Base-by-base conservation (phyloP, 2,113 vertebrate genomes). In the Nothoprocta perdicaria region DNA sequence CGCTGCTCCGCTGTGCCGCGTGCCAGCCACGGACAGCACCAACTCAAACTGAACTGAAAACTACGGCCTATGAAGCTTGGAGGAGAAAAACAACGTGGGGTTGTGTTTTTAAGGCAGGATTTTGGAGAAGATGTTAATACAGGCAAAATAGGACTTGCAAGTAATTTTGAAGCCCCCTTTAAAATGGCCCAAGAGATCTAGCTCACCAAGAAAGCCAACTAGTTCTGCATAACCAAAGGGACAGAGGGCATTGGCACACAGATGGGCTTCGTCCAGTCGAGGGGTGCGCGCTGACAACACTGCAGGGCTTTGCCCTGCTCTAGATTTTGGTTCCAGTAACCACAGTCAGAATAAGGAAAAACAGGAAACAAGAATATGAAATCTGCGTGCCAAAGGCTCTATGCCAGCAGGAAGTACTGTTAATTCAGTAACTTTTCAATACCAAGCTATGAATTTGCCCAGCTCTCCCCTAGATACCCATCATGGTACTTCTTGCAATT, bases 91-190 rank as follows among this genome's bases (percentile, higher is more conserved):
- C n/a, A 71, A 83, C 95, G 16, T 7, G 40, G 33, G 35, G 31
- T 27, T 77, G 35, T 9, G 22, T 93, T 96, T 94, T 94, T 63
- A 89, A 92, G 62, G 40, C 55, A 76, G n/a, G 31, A 52, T 89
- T 96, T 94, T 82, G 90, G 69, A 96, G 53, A 92, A 40, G 29
- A 88, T 79, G 10, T 38, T 82, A 76, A 67, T 89, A 66, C 1
- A 78, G 68, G 93, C 50, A 93, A 94, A 96, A 87, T 2, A 73
- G 71, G 94, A 50, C 62, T 85, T 94, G 72, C 84, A 94, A 92
- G 74, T 90, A 86, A 87, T 96, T 95, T 87, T 87, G 82, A 88
- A 80, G 8, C 29, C 91, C n/a, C 40, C 38, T 94, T 95, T 92
- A 82, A 94, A 89, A 83, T 3, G 0, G 68, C 31, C 12, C 19